Base-by-base conservation (phyloP, 2,797 vertebrate genomes). In the Sebastes nivosus region DNA sequence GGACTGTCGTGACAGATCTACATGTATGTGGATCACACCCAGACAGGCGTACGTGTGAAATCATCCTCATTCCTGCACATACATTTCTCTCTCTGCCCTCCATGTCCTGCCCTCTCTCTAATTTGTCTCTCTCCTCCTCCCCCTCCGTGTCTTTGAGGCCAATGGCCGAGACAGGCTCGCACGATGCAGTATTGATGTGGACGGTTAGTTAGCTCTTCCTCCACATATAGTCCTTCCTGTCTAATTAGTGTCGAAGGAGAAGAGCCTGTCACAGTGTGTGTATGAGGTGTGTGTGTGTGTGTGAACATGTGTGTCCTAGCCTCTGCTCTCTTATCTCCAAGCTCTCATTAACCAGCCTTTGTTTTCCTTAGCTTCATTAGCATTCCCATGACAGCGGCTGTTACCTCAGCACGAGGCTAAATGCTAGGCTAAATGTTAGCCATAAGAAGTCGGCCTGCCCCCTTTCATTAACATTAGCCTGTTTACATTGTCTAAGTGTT, bases 331-430 rank as follows among this genome's bases (percentile, higher is more conserved):
- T 91, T 94, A 94, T 94, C 93, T 93, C 87, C 50, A 55, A 63
- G 86, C 92, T 92, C 93, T 94, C 93, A 94, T 94, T 95, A 94
- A 90, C 88, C 78, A 93, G 92, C 80, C 93, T 95, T 95, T 95
- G 93, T 95, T 95, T 95, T 95, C 93, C 83, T 93, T 92, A 83
- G 88, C 86, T 92, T 94, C 93, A 94, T 95, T 96, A 95, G 87
- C 94, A 95, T 95, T 95, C 93, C 92, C 92, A 70, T 88, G 92
- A 91, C 92, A 86, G 89, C 79, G 50, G 89, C 87, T 91, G 87
- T 93, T 96, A 93, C 90, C 89, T 88, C 86, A 50, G 83, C n/a
- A 4, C 75, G 29, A 46, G 88, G 88, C 89, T 93, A 94, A 94
- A 88, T 81, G 90, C 86, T 84, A 82, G 87, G 91, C 92, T 93